These are phyloP conservation scores for Poeciliopsis presidionis DNA, from an alignment of 2,797 vertebrate species.

Conservation along the genomic window DNA sequence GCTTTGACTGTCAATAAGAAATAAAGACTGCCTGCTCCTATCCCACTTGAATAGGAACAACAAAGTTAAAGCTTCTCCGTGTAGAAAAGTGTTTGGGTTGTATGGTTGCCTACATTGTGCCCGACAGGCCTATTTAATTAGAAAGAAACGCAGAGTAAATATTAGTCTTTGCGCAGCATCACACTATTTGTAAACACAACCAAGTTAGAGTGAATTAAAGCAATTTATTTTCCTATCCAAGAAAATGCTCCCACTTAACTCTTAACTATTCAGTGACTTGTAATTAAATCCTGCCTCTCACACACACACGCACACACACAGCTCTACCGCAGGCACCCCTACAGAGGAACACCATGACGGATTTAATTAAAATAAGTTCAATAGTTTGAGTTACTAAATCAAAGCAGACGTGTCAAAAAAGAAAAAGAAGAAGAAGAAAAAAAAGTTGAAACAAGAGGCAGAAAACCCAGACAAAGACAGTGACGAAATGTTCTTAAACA, in stretches of 20 bases:
- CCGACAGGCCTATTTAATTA: constrained; percentile 59
- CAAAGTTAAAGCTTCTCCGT: constrained; percentile 43
- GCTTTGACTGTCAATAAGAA: constrained; percentile 5
- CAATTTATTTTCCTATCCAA: constrained; percentile 29
- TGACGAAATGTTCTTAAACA: constrained; percentile 33
- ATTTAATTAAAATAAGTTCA: constrained; percentile 62
- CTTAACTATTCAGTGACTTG: constrained; percentile 48
- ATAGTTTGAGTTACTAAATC: constrained; percentile 51
- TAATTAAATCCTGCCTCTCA: constrained; percentile 60
- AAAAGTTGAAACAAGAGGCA: constrained; percentile 4
- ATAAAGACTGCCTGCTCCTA: neutral
- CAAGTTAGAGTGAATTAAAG: constrained; percentile 42
- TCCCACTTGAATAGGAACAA: constrained; percentile 15
- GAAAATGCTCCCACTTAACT: constrained; percentile 37
- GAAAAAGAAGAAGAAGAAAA: constrained; percentile 15
- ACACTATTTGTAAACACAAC: constrained; percentile 58
- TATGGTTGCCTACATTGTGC: constrained; percentile 29
- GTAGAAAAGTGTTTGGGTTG: constrained; percentile 39
- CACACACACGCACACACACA: constrained; percentile 43
- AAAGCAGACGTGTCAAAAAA: constrained; percentile 44
- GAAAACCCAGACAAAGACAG: constrained; percentile 10
- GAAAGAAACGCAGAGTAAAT: constrained; percentile 52
- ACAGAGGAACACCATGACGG: constrained; percentile 40
- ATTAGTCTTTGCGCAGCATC: constrained; percentile 42
- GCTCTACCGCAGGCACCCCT: constrained; percentile 30